Evolutionary conservation across 2,113 vertebrate genomes (phyloP).

Genomic region (Mesocricetus auratus): DNA sequence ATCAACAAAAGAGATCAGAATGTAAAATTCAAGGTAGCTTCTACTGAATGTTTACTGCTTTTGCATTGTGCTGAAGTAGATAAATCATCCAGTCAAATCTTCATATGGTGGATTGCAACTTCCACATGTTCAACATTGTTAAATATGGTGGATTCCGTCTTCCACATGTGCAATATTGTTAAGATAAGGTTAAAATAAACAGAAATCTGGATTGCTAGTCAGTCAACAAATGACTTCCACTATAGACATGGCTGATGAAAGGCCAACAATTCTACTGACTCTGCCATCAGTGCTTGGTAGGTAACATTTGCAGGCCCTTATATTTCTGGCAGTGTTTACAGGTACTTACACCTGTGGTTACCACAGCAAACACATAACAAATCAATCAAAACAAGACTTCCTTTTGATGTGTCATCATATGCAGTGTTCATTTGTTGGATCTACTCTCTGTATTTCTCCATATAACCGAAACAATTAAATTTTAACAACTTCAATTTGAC

Average conservation of each 20-base stretch:
- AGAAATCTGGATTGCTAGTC: conserved; percentile 54
- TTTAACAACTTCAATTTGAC: not conserved
- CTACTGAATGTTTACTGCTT: not conserved
- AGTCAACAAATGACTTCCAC: not conserved
- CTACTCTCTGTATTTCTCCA: not conserved
- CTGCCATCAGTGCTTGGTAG: conserved; percentile 64
- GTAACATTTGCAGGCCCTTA: conserved; percentile 40
- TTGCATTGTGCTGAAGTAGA: not conserved
- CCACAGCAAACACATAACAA: conserved; percentile 79
- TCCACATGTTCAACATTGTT: not conserved
- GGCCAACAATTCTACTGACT: conserved; percentile 60
- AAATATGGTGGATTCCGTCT: not conserved
- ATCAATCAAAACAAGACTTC: conserved; percentile 58
- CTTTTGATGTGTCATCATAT: not conserved
- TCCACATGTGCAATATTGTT: not conserved
- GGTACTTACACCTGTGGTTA: conserved; percentile 76
- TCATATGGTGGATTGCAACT: not conserved
- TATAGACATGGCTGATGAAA: conserved; percentile 43
- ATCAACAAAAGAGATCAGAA: not conserved
- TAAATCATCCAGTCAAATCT: not conserved
- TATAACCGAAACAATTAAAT: conserved; percentile 36
- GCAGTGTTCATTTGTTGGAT: not conserved
- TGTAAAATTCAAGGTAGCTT: not conserved
- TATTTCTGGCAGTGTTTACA: conserved; percentile 64
- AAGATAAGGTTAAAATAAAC: not conserved